Percentiles rank a stretch among this genome's conserved stretches.
phyloP scores from a whole-genome alignment of 2,797 vertebrate species.

The Spheniscus humboldti region DNA sequence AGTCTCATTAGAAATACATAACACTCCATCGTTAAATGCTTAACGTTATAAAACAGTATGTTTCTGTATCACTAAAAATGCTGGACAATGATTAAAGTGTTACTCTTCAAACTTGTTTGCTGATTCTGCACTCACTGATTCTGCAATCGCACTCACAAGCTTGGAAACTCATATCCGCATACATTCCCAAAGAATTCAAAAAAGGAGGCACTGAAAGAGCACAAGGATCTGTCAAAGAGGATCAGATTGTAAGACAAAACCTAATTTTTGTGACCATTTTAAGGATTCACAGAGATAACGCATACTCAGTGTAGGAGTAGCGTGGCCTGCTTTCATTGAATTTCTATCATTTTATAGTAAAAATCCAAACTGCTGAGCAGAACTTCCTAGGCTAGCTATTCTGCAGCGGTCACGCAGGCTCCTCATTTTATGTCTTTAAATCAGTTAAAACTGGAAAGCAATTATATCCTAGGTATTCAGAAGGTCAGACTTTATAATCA shows the following conservation, averaged over 20 bases:
- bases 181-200: neutral
- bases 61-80: neutral
- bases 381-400: neutral
- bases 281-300: neutral
- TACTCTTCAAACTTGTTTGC: neutral
- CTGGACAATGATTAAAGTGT: neutral
- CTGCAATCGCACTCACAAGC: neutral
- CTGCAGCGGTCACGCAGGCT: neutral
- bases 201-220: conserved; percentile 55
- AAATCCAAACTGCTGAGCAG: neutral
- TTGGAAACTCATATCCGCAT: neutral
- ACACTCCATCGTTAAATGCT: conserved; percentile 4
- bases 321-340: neutral
- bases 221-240: neutral
- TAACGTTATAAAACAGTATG: neutral
- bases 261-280: neutral
- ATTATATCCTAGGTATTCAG: neutral
- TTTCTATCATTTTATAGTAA: neutral
- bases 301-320: neutral
- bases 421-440: neutral
- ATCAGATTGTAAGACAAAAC: neutral
- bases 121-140: neutral
- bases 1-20: neutral
- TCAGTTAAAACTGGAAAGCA: neutral
- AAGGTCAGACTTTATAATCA: neutral